Evolutionary conservation across 1,140 invertebrate species (phyloP), one percentile per base, ranked within the genome.

Genomic region (Leguminivora glycinivorella): DNA sequence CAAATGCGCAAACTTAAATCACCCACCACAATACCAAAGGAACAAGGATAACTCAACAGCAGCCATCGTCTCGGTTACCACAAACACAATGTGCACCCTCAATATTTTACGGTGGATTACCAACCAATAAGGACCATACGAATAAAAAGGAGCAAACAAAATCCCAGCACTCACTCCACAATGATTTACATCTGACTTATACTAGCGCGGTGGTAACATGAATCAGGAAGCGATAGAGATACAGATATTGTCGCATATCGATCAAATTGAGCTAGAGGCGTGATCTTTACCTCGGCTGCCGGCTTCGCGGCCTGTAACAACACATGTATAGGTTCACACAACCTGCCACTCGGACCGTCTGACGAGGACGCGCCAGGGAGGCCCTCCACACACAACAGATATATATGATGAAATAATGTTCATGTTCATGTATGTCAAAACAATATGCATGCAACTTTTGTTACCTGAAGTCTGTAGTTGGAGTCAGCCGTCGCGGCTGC

Each of bases 381-480:
- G 24, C 60, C 47, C 14, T 68, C 31, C 34, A 52, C 6, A 34
- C 47, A 67, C 14, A 47, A 17, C 19, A 25, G 25, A 63, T 29
- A 17, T n/a, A 71, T 52, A 24, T 47, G 26, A 38, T 29, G 26
- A 38, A 43, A 40, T 67, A 67, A 67, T 19, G 38, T 69, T 56
- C 22, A 67, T 19, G 38, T 69, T 56, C 22, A 66, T 19, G 29
- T 69, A 56, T 34, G 7, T 40, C 22, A 71, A 34, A 17, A 34
- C 26, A 24, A 68, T 56, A 70, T n/a, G 5, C 47, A 69, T 43
- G 22, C 40, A 12, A 19, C 5, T 10, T 52, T 68, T 81, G 92
- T 94, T 94, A 97, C 96, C 95, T 98, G 97, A 83, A 98, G 94
- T 93, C 97, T 96, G 92, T 97, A 97, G 92, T 97, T 96, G 76